Evolutionary conservation across 2,797 vertebrate genomes (phyloP).

Genomic region (Odontamblyopus lacepedii): DNA sequence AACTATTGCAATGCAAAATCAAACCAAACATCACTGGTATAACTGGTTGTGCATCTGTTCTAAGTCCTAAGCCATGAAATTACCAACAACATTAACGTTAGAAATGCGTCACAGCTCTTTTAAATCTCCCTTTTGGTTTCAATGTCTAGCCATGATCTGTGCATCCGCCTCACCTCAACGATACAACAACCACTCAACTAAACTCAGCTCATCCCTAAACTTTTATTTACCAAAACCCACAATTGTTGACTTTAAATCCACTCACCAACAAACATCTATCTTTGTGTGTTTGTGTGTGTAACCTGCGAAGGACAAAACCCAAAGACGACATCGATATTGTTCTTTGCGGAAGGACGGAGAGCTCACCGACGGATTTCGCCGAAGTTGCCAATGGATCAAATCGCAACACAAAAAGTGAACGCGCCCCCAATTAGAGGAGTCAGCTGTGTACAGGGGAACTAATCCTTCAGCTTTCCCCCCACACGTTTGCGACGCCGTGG

Average conservation of each 20-base stretch:
- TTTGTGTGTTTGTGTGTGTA: slow-evolving; percentile 25
- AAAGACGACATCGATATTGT: slow-evolving; percentile 36
- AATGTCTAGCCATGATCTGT: background rate
- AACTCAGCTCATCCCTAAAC: slow-evolving; percentile 1
- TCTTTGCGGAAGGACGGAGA: slow-evolving; percentile 48
- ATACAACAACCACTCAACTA: background rate
- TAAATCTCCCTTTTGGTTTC: background rate
- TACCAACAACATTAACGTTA: too few species aligned
- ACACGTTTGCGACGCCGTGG: slow-evolving; percentile 65
- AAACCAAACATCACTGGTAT: too few species aligned
- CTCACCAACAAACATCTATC: slow-evolving; percentile 1
- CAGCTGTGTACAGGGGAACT: slow-evolving; percentile 65
- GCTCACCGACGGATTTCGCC: slow-evolving; percentile 39
- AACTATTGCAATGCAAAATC: too few species aligned
- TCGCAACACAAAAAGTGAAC: slow-evolving; percentile 51
- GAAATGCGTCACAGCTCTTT: too few species aligned
- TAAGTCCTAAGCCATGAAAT: too few species aligned
- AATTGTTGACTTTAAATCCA: slow-evolving; percentile 8
- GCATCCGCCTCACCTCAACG: background rate
- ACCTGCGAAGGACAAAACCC: slow-evolving; percentile 31
- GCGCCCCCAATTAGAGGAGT: slow-evolving; percentile 71
- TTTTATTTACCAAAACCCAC: slow-evolving; percentile 2
- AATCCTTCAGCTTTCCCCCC: slow-evolving; percentile 64
- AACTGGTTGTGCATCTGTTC: too few species aligned
- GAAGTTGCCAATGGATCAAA: slow-evolving; percentile 65